Evolutionary conservation across 2,797 vertebrate genomes (phyloP), one percentile per base, ranked within the genome.

Genomic region (Bucorvus abyssinicus): DNA sequence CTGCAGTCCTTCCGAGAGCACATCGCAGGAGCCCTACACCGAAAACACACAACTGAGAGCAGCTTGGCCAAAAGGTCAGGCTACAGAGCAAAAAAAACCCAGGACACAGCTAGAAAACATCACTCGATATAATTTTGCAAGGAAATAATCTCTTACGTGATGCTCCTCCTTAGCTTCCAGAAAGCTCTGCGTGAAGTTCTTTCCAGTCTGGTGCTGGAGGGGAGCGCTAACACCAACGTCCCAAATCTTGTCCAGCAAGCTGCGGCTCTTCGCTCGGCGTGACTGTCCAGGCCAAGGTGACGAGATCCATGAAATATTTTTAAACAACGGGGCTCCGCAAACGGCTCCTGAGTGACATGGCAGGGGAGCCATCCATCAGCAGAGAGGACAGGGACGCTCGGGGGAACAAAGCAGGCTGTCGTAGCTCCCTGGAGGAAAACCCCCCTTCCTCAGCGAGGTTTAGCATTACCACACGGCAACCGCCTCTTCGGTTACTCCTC

Each of bases 141-240:
- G 21, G 50, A 84, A 89, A n/a, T 16, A 17, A 6, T 9, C 19
- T 16, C 69, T 36, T 7, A 11, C 0, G 0, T 3, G 18, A 16
- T 26, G 27, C 8, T 75, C 5, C 12, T 84, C 27, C 53, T 52
- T 8, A 8, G 59, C 56, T 84, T 44, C 30, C 12, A 91, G 65
- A 47, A 22, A 1, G 1, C 53, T 61, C 57, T 53, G 47, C 19
- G 14, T 6, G 15, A 64, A 24, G 19, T 3, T 71, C 45, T 24
- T 59, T 23, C 44, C 49, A 17, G 20, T 2, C 9, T 10, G 13
- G 9, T 8, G 27, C 0, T 24, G 20, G 59, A 53, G 30, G 23
- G 32, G 20, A 76, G 50, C 34, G 21, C 74, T 4, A 4, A 17
- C 2, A 8, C 30, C 74, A 34, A 1, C 3, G 45, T 6, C 63